A percentile compares a stretch with the other conserved stretches of the same genome.
Evolutionary conservation across 2,888 invertebrate genomes (phyloP).

Genomic region (Tridacna gigas): DNA sequence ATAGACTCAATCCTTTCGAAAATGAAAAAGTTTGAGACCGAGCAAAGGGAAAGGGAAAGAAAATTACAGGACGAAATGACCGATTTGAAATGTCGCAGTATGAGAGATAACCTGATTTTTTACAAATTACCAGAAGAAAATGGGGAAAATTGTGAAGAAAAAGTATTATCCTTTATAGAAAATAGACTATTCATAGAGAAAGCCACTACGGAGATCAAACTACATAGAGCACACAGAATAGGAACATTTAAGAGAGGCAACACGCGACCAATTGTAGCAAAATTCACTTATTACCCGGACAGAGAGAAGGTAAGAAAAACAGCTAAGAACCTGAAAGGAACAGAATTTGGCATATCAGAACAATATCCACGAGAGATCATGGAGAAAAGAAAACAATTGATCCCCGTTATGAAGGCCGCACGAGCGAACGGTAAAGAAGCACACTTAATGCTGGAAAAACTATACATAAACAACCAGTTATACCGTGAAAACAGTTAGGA

Average conservation of each 20-base stretch:
- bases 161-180: slow-evolving; percentile 30
- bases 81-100: slow-evolving; percentile 47
- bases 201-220: slow-evolving; percentile 22
- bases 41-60: slow-evolving; percentile 6
- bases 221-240: slow-evolving; percentile 40
- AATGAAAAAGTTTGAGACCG: slow-evolving; percentile 1
- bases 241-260: slow-evolving; percentile 20
- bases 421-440: slow-evolving; percentile 18
- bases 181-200: slow-evolving; percentile 11
- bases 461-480: slow-evolving; percentile 31
- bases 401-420: slow-evolving; percentile 41
- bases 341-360: slow-evolving; percentile 30
- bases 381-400: slow-evolving; percentile 28
- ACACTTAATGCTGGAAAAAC: slow-evolving; percentile 9
- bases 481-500: slow-evolving; percentile 16
- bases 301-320: slow-evolving; percentile 34
- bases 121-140: slow-evolving; percentile 30
- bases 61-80: slow-evolving; percentile 33
- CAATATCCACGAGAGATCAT: slow-evolving; percentile 50
- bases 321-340: slow-evolving; percentile 41
- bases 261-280: slow-evolving; percentile 52
- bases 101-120: slow-evolving; percentile 48
- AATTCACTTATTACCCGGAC: slow-evolving; percentile 50
- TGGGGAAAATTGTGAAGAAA: slow-evolving; percentile 44
- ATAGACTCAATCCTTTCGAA: slow-evolving; percentile 12